Percentiles rank a stretch among this genome's conserved stretches.
phyloP scores from a whole-genome alignment of 2,888 invertebrate species.

The Plebejus argus region DNA sequence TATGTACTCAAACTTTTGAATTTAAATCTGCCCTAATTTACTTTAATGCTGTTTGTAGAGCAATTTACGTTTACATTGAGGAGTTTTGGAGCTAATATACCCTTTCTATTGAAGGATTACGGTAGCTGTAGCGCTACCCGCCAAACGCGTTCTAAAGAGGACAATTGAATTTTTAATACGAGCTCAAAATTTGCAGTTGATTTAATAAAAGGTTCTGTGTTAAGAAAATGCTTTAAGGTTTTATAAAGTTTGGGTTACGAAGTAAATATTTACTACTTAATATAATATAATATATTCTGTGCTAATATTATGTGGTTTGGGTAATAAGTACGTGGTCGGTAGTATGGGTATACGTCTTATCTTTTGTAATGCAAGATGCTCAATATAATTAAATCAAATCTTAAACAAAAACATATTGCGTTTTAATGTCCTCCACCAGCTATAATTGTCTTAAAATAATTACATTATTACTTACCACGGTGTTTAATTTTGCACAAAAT shows the following conservation, averaged over 20 bases:
- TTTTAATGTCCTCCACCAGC: background rate
- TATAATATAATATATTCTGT: too few relatives aligned
- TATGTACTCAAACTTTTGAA: constrained; percentile 18
- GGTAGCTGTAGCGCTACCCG: background rate
- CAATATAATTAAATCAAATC: background rate
- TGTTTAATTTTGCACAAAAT: background rate
- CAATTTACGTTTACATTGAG: constrained; percentile 5
- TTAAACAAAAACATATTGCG: background rate
- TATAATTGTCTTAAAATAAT: background rate
- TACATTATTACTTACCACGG: background rate
- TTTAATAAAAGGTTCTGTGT: background rate
- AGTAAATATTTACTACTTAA: too few relatives aligned
- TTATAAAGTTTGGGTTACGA: too few relatives aligned
- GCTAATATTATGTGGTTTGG: too few relatives aligned
- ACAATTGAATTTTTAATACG: background rate
- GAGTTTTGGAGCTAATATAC: background rate
- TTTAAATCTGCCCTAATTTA: constrained; percentile 20
- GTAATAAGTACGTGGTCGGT: too few relatives aligned
- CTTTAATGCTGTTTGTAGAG: constrained; percentile 6
- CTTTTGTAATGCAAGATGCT: too few relatives aligned
- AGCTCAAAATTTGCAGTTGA: background rate
- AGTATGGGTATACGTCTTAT: too few relatives aligned
- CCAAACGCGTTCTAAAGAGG: background rate
- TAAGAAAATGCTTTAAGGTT: too few relatives aligned
- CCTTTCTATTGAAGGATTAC: constrained; percentile 14